A percentile compares a stretch with the other conserved stretches of the same genome.
phyloP scores from a whole-genome alignment of 2,113 vertebrate species.

The Neodontobutis hainanensis region DNA sequence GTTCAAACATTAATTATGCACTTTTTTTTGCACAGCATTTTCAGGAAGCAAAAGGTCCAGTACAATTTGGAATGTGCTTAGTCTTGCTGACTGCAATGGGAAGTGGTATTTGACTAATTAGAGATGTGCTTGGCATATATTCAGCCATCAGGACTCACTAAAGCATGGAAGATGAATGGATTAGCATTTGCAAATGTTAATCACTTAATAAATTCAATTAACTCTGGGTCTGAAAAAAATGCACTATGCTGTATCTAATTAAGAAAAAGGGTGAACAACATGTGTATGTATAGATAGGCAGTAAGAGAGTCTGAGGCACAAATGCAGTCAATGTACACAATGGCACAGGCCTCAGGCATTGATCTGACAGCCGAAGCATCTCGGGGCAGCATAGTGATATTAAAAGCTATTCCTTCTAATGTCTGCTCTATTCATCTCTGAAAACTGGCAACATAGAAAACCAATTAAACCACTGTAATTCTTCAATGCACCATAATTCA shows the following conservation, averaged over 20 bases:
- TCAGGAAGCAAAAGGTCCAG: conserved; percentile 34
- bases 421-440: conserved; percentile 74
- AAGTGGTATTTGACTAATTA: conserved; percentile 69
- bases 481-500: conserved; percentile 78
- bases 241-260: conserved; percentile 44
- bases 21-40: conserved; percentile 25
- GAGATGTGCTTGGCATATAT: conserved; percentile 60
- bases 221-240: conserved; percentile 55
- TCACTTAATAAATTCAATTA: conserved; percentile 79
- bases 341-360: conserved; percentile 67
- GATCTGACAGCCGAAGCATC: conserved; percentile 66
- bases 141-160: conserved; percentile 48
- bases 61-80: conserved; percentile 47
- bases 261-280: conserved; percentile 39
- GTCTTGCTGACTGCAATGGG: conserved; percentile 60
- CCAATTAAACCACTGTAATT: conserved; percentile 80
- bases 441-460: conserved; percentile 79
- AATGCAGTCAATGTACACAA: conserved; percentile 12
- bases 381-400: conserved; percentile 75
- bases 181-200: conserved; percentile 77
- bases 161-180: conserved; percentile 73
- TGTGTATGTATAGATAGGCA: conserved; percentile 47
- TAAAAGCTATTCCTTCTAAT: conserved; percentile 70
- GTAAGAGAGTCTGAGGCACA: conserved; percentile 5
- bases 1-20: conserved; percentile 25